Evolutionary conservation across 92 coral and sea anemone genomes (phyloP).

Genomic region (Meandrina meandrites): DNA sequence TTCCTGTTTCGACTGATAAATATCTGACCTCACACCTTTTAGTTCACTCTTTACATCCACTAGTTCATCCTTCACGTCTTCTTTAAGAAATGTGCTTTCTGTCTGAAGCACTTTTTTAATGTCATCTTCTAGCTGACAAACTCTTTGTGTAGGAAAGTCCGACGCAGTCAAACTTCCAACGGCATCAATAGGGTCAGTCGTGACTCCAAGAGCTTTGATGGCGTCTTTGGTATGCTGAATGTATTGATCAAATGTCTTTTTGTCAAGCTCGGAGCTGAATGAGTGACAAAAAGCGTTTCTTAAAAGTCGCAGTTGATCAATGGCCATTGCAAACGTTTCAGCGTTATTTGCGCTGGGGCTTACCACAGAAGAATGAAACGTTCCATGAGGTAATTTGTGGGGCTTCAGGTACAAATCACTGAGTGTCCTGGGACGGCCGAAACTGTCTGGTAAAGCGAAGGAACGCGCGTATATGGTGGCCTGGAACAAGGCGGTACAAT

Average conservation of each 20-base stretch:
- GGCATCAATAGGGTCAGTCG: constrained; percentile 15
- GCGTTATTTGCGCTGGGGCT: not conserved
- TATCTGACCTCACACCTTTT: not conserved
- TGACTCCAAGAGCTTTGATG: constrained; percentile 33
- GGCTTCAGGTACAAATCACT: not conserved
- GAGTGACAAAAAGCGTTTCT: constrained; percentile 37
- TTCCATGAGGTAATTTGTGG: not conserved
- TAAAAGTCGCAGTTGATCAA: constrained; percentile 43
- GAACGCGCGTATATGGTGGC: constrained; percentile 33
- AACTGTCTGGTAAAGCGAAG: not conserved
- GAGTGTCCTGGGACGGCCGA: constrained; percentile 8
- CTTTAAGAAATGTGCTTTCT: not conserved
- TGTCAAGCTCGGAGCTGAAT: constrained; percentile 29
- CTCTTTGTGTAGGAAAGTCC: constrained; percentile 43
- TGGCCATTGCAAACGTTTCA: constrained; percentile 33
- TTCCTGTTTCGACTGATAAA: not conserved
- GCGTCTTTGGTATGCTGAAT: constrained; percentile 27
- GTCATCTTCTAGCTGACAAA: constrained; percentile 14
- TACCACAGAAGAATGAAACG: not conserved
- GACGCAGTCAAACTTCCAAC: constrained; percentile 22
- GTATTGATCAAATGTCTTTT: constrained; percentile 13
- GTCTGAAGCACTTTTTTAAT: not conserved
- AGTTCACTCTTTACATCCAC: too few relatives aligned
- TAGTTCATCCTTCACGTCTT: not conserved
- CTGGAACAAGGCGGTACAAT: constrained; percentile 36